Evolutionary conservation across 2,113 vertebrate species (phyloP).

Genomic region (Coptodon bakossiorum): DNA sequence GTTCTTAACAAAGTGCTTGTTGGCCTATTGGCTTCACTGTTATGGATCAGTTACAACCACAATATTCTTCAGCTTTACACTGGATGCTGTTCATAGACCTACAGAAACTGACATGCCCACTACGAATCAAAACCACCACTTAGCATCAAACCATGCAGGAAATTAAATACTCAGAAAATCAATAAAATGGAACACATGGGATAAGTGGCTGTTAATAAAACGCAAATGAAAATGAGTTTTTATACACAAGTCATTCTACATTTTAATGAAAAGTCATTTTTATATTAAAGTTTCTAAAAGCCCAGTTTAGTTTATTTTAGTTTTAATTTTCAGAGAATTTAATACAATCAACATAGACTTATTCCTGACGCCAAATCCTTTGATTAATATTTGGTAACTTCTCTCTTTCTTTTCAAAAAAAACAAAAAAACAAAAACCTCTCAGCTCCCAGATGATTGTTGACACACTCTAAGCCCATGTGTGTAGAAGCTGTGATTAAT

Average conservation of each 20-base stretch:
- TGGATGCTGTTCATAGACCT: not conserved
- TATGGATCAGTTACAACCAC: not conserved
- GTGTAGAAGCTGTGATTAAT: constrained; percentile 19
- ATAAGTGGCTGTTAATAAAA: not conserved
- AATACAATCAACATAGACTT: not conserved
- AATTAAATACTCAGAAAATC: constrained; percentile 12
- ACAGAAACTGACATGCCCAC: not conserved
- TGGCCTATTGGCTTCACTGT: not conserved
- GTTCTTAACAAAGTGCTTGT: not conserved
- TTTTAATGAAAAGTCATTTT: not conserved
- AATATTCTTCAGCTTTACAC: not conserved
- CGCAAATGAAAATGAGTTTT: not conserved
- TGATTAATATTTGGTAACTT: not conserved
- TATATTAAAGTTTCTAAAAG: not conserved
- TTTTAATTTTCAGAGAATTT: not conserved
- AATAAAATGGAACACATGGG: not conserved
- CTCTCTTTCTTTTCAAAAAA: not conserved
- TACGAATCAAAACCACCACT: not conserved
- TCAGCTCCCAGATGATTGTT: not conserved
- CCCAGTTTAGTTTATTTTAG: not conserved
- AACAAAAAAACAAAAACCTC: not conserved
- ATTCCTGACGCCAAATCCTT: not conserved
- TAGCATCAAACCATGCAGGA: not conserved
- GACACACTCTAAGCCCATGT: not conserved
- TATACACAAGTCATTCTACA: not conserved